Base-by-base conservation (phyloP, 2,113 vertebrate species). In the Gymnobelideus leadbeateri region DNA sequence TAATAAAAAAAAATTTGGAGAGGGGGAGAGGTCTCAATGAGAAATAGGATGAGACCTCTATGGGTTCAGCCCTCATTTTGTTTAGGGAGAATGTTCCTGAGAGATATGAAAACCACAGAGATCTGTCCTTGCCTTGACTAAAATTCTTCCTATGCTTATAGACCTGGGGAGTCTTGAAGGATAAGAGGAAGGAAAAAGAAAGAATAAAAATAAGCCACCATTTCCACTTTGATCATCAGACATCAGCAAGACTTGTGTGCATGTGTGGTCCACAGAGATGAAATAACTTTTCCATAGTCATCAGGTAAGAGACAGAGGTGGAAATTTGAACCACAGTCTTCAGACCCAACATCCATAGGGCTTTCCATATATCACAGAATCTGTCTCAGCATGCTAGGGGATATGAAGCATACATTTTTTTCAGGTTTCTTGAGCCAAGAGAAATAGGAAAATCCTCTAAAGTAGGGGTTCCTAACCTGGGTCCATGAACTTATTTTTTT, bases 291-390 rank as follows among this genome's bases (percentile, higher is more conserved):
- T 26, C 84, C 14, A 19, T 14, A 84, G n/a, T 43, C 8, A 54
- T 23, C 84, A 8, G 51, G 51, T 43, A n/a, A 52, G 19, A n/a
- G 16, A 31, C 31, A 9, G 46, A 8, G 25, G 1, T 25, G 28
- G 26, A 77, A 53, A 37, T 89, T n/a, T 3, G 3, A 3, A 21
- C 47, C 47, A 47, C n/a, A 21, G 23, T 0, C 6, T 47, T 46
- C 0, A 3, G 25, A 50, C 96, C 84, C 14, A 92, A 51, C 91
- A 46, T 31, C 50, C 57, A 50, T 0, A 1, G 61, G 51, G 50
- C 43, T 28, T 21, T 47, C 51, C 6, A 2, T 51, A 16, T 24
- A 50, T 3, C 8, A 7, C 2, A 1, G 0, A 8, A 31, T 61
- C 26, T 61, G 28, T 61, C 28, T 31, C 28, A 3, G 10, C 57